Base-by-base conservation (phyloP, 2,888 invertebrate genomes). In the Eustalomyia histrio region DNA sequence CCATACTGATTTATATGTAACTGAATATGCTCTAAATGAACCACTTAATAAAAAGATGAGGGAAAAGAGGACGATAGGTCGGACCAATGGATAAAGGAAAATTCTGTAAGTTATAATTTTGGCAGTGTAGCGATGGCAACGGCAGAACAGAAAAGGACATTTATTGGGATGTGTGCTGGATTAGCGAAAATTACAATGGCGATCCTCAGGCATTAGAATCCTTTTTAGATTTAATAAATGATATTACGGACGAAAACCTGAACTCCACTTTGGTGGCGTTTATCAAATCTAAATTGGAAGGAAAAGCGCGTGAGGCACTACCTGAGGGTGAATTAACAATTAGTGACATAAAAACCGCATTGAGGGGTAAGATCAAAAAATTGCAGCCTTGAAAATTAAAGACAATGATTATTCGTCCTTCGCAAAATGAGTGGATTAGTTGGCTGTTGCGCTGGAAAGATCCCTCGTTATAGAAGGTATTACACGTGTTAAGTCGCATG, bases 261-360 rank as follows among this genome's bases (percentile, higher is more conserved):
- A n/a, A n/a, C n/a, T n/a, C n/a, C n/a, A n/a, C n/a, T n/a, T n/a
- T n/a, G n/a, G n/a, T n/a, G n/a, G n/a, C n/a, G n/a, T n/a, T n/a
- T n/a, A n/a, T n/a, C n/a, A n/a, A n/a, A n/a, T n/a, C n/a, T n/a
- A n/a, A n/a, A n/a, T n/a, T n/a, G n/a, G n/a, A n/a, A n/a, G n/a
- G n/a, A n/a, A n/a, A n/a, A n/a, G 57, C 73, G 1, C 63, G 73
- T 14, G 73, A 73, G 43, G 73, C 73, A 16, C n/a, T n/a, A n/a
- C n/a, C 71, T 21, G 29, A 35, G 21, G 35, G 35, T 21, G 53
- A 53, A 39, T n/a, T 18, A 21, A 53, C 52, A 21, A 47, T 71
- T 47, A 21, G 21, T 7, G 61, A 64, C 6, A 73, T 73, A 55
- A 73, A 73, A 64, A 24, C 24, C 0, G 61, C 61, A 6, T 43